Conservation (phyloP, 2,113 vertebrate genomes). For the Lethenteron camtschaticum region DNA sequence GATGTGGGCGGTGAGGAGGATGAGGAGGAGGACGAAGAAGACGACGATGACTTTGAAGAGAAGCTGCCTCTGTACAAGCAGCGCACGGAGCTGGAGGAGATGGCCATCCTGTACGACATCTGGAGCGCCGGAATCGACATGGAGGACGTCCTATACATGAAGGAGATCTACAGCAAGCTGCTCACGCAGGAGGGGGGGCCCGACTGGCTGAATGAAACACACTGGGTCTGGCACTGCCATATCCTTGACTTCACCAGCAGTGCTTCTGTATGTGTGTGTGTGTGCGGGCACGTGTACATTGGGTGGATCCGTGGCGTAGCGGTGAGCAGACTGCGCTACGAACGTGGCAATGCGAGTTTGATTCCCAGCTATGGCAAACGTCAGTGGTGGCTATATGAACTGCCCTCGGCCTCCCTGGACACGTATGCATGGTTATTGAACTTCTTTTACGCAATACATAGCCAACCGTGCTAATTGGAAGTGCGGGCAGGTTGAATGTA, state of each 20-base stretch:
- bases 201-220: constrained; percentile 77
- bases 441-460: no score
- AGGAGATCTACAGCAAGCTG: constrained; percentile 48
- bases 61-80: constrained; percentile 21
- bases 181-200: constrained; percentile 50
- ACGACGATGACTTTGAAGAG: constrained; percentile 1
- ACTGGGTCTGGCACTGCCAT: constrained; percentile 74
- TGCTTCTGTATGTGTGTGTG: no score
- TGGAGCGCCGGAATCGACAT: constrained; percentile 61
- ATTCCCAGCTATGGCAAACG: no score
- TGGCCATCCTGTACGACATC: constrained; percentile 83
- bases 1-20: not conserved
- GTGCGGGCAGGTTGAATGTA: no score
- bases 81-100: constrained; percentile 70
- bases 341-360: no score
- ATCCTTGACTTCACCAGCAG: constrained; percentile 28
- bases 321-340: no score
- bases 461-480: no score
- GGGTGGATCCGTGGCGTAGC: no score
- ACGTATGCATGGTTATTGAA: no score
- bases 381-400: no score
- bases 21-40: not conserved
- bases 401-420: no score
- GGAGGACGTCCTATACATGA: constrained; percentile 47
- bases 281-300: no score